phyloP scores from a whole-genome alignment of 2,797 vertebrate species.

The Oryzias sinensis region DNA sequence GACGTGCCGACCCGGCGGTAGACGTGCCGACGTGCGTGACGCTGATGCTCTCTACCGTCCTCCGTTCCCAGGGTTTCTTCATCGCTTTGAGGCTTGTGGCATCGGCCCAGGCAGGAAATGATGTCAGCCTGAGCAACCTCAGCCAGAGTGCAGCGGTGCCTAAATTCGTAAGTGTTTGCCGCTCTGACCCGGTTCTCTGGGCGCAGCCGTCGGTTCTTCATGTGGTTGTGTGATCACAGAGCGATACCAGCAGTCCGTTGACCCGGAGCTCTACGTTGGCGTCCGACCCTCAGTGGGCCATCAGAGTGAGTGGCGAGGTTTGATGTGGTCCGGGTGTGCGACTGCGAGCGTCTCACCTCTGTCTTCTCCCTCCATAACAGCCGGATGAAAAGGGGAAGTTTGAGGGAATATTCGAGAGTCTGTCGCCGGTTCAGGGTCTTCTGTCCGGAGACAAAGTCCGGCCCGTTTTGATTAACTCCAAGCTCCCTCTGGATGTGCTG shows the following conservation, averaged over 20 bases:
- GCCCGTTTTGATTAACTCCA: conserved; percentile 97
- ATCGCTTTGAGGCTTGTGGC: conserved; percentile 90
- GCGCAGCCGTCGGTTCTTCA: neutral
- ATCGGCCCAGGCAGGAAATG: conserved; percentile 91
- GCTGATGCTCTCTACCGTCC: conserved; percentile 18
- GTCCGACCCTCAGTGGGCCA: conserved; percentile 86
- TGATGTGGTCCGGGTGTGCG: too few relatives aligned
- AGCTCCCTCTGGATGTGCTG: conserved; percentile 94
- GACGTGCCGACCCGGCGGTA: too few relatives aligned
- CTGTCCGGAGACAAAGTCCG: conserved; percentile 96
- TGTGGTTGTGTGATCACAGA: conserved; percentile 72
- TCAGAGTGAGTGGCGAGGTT: conserved; percentile 81
- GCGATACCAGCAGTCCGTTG: conserved; percentile 85
- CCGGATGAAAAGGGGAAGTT: conserved; percentile 96
- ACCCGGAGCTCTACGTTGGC: conserved; percentile 51
- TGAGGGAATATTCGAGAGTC: conserved; percentile 96
- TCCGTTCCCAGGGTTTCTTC: conserved; percentile 86
- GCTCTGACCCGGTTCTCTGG: neutral
- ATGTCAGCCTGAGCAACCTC: conserved; percentile 86
- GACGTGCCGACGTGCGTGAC: neutral
- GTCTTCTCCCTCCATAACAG: conserved; percentile 66
- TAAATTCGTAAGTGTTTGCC: conserved; percentile 86
- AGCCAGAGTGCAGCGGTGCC: conserved; percentile 84
- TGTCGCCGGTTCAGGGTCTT: conserved; percentile 88
- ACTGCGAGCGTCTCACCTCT: neutral